Percentiles rank a stretch among this genome's conserved stretches.
Evolutionary conservation across 2,888 invertebrate species (phyloP).

Genomic region (Malthinus flaveolus): DNA sequence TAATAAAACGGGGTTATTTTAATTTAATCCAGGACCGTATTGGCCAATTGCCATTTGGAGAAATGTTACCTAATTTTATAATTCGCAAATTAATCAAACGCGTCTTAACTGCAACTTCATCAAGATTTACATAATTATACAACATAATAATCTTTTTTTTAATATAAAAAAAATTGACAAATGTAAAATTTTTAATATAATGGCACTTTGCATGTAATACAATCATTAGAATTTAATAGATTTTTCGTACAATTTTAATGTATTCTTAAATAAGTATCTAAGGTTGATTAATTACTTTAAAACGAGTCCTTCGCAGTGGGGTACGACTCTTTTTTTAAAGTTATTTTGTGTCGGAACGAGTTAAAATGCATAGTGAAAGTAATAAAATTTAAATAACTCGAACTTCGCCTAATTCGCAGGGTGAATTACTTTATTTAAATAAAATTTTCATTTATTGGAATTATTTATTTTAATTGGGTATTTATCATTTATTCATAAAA

Average conservation of each 20-base stretch:
- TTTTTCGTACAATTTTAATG: conserved; percentile 9
- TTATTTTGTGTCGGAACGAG: conserved; percentile 1
- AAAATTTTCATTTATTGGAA: no score
- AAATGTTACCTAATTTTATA: no score
- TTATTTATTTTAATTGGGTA: no score
- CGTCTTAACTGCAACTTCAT: no score
- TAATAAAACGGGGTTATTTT: no score
- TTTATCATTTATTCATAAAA: no score
- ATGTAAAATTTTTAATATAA: conserved; percentile 10
- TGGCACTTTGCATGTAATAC: conserved; percentile 7
- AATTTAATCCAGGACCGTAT: no score
- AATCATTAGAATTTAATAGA: conserved; percentile 12
- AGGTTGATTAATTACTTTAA: conserved; percentile 3
- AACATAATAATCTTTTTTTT: no score
- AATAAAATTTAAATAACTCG: conserved; percentile 39
- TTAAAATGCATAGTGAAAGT: background rate
- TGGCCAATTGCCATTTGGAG: no score
- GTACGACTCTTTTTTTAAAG: background rate
- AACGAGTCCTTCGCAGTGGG: conserved; percentile 3
- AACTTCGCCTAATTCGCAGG: conserved; percentile 11
- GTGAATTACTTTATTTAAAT: no score
- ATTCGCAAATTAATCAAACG: no score
- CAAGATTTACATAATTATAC: no score
- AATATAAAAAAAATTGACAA: conserved; percentile 11
- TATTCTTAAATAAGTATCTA: conserved; percentile 5